Evolutionary conservation across 2,113 vertebrate species (phyloP).

Genomic region (Hippoglossus stenolepis): DNA sequence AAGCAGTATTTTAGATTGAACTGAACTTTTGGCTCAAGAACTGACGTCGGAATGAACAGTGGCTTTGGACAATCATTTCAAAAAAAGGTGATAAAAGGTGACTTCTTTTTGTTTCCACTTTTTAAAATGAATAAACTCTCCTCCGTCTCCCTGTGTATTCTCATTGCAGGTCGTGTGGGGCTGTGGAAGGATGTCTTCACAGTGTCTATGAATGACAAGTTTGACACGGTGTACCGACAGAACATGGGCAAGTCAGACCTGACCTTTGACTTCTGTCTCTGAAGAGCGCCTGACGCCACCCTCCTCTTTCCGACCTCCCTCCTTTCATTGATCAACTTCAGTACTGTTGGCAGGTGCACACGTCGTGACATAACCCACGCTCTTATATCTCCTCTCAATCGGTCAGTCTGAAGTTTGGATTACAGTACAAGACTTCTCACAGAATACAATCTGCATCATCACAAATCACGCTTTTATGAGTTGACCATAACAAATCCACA

Average conservation of each 20-base stretch:
- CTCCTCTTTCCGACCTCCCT: background rate
- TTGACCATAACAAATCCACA: conserved; percentile 3
- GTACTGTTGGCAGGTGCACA: conserved; percentile 24
- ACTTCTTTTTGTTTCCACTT: too few species aligned
- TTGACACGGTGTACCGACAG: conserved; percentile 94
- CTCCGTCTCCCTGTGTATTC: background rate
- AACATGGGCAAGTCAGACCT: conserved; percentile 98
- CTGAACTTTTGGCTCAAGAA: background rate
- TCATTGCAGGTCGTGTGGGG: conserved; percentile 89
- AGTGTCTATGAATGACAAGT: conserved; percentile 99
- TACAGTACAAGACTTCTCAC: conserved; percentile 29
- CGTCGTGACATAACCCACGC: conserved; percentile 15
- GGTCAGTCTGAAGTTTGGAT: conserved; percentile 16
- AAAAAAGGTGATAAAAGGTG: background rate
- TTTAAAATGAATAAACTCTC: background rate
- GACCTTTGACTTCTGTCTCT: conserved; percentile 94
- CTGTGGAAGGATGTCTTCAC: conserved; percentile 99
- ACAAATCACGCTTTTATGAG: background rate
- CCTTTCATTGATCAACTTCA: conserved; percentile 23
- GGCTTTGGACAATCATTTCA: background rate
- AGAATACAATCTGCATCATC: conserved; percentile 25
- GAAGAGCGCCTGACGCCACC: conserved; percentile 53
- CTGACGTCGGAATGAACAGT: background rate
- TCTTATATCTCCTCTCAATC: background rate
- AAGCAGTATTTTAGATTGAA: background rate